These are phyloP conservation scores for Pandemis heparana DNA, from an alignment of 2,888 invertebrate species.

Conservation along the genomic window DNA sequence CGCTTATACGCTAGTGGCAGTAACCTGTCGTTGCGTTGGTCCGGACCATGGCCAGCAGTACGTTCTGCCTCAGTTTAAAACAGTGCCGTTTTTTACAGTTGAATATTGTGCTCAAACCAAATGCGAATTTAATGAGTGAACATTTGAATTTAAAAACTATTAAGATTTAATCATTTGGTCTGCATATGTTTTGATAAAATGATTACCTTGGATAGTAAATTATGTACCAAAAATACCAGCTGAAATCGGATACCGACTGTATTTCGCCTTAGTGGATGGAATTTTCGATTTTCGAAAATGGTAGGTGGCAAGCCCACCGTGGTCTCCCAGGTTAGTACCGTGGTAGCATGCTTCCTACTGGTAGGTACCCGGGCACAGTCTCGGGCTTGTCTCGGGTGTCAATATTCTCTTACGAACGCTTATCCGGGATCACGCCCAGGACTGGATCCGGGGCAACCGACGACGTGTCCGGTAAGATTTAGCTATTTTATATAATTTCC, in stretches of 20 bases:
- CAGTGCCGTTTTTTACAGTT: constrained; percentile 14
- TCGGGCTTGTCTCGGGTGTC: not conserved
- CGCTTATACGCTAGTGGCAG: not conserved
- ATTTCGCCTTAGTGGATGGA: not conserved
- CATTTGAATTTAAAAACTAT: constrained; percentile 3
- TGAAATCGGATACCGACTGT: constrained; percentile 4
- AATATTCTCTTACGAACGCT: not conserved
- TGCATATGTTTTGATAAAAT: constrained; percentile 8
- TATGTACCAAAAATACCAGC: not conserved
- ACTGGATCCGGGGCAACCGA: not conserved
- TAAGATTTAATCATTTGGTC: not conserved
- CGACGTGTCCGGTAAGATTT: not conserved
- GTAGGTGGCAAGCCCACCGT: constrained; percentile 11
- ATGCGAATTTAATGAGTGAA: not conserved
- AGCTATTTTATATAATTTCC: not conserved
- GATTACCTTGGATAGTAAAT: not conserved
- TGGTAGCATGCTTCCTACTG: not conserved
- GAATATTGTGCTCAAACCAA: not conserved
- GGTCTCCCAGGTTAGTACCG: not conserved
- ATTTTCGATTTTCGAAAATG: constrained; percentile 2
- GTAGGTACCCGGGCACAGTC: too few relatives aligned
- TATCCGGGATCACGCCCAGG: not conserved
- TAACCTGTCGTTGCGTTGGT: not conserved
- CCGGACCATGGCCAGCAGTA: constrained; percentile 3
- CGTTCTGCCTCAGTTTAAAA: constrained; percentile 10